A percentile compares a stretch with the other conserved stretches of the same genome.
Conservation (phyloP, 2,113 vertebrate species). For the Lamprologus sp. region DNA sequence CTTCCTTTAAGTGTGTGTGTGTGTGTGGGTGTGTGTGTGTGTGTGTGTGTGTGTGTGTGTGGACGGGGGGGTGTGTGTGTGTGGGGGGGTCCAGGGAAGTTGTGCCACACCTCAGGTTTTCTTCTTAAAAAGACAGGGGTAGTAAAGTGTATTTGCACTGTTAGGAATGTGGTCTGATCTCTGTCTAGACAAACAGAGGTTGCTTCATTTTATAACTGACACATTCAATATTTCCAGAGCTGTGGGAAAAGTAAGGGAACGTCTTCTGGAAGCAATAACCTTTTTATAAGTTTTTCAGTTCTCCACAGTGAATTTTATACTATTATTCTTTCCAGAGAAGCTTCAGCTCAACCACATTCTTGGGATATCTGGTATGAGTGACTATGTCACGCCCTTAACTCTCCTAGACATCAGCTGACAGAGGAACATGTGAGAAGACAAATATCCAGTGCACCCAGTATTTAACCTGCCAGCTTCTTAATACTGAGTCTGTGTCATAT, state of each 20-base stretch:
- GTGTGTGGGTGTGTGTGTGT: neutral
- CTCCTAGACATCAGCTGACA: neutral
- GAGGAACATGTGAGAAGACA: neutral
- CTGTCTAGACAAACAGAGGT: neutral
- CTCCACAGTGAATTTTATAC: neutral
- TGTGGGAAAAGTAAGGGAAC: neutral
- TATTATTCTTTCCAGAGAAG: neutral
- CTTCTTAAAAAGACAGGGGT: neutral
- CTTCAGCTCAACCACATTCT: neutral
- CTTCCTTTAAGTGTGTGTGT: neutral
- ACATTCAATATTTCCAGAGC: neutral
- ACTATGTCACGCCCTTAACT: neutral
- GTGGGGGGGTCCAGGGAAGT: neutral
- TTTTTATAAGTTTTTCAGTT: neutral
- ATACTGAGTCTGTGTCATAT: neutral
- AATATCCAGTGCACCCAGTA: neutral
- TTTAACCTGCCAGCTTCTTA: neutral
- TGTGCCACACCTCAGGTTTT: neutral
- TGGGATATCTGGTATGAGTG: neutral
- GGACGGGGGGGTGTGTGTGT: neutral
- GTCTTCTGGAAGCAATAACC: neutral
- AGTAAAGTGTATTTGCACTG: neutral
- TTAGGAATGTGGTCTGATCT: neutral
- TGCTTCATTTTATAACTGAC: neutral
- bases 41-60: neutral